These are phyloP conservation scores for Dallia pectoralis DNA, from an alignment of 2,797 vertebrate genomes.

Conservation along the genomic window DNA sequence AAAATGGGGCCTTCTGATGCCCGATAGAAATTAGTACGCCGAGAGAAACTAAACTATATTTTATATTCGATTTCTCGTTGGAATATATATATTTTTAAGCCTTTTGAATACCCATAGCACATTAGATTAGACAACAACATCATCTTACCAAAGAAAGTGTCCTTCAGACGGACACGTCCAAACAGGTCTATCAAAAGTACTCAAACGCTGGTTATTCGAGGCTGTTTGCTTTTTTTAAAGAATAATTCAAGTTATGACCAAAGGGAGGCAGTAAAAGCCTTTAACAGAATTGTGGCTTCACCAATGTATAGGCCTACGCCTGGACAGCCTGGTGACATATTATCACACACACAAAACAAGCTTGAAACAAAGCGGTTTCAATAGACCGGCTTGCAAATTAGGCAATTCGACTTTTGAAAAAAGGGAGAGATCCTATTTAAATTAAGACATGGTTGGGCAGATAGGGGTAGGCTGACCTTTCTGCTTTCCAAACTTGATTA, in stretches of 20 bases:
- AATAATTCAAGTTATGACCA: constrained; percentile 32
- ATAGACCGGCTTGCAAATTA: background rate
- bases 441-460: background rate
- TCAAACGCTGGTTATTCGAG: background rate
- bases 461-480: background rate
- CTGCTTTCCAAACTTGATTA: background rate
- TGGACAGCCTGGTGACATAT: background rate
- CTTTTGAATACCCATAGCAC: background rate
- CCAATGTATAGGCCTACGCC: background rate
- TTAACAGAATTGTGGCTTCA: background rate
- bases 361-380: background rate
- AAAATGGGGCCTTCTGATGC: background rate
- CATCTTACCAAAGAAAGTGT: background rate
- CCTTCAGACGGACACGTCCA: background rate
- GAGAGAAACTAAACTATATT: background rate
- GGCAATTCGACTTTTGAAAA: background rate
- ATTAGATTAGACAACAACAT: background rate
- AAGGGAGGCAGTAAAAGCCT: constrained; percentile 38
- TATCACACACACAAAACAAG: background rate
- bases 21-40: background rate
- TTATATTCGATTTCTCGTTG: background rate
- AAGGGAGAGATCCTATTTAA: background rate
- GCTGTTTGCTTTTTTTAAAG: background rate
- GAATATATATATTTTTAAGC: background rate
- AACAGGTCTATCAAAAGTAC: background rate